Base-by-base conservation (phyloP, 2,888 invertebrate species). In the Acronicta leporina region DNA sequence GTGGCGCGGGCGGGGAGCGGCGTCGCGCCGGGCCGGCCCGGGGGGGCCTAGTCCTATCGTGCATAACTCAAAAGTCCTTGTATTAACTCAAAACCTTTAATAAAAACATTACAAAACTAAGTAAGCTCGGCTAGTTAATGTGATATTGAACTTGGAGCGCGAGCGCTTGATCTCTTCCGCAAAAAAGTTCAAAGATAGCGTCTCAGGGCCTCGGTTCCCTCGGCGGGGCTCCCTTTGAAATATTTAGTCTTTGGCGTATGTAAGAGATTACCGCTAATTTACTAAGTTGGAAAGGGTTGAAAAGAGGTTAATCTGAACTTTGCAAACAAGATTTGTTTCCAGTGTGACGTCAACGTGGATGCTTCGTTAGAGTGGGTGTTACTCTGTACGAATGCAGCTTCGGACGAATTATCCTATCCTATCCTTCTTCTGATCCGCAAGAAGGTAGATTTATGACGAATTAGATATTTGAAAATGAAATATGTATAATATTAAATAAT, bases 131-230 rank as follows among this genome's bases (percentile, higher is more conserved):
- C 77, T 81, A 82, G 82, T 81, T 83, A 79, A 73, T 75, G 75
- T 67, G 70, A 82, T 84, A 85, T 87, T 84, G 79, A 84, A 86
- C 81, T 72, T 47, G 63, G 43, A 54, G 54, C 35, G 49, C 30
- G 11, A 9, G 7, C 13, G 7, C 27, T 16, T 16, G 35, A 20
- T 52, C 52, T 27, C 27, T 56, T 63, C 61, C 38, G 54, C 62
- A 74, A 78, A 72, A 71, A 75, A 69, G 60, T 73, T 64, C 40
- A 55, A 44, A 63, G 62, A 63, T 62, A 68, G 45, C 63, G n/a
- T 11, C 3, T 20, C 46, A 33, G 47, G 15, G 47, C 7, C 20
- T 27, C 53, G 54, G 58, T 16, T 11, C 6, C 25, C 10, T 15
- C 9, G 53, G 14, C 16, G 43, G 47, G 52, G 30, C 15, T 27